Evolutionary conservation across 2,797 vertebrate genomes (phyloP), one percentile per base, ranked within the genome.

Genomic region (Staurois parvus): DNA sequence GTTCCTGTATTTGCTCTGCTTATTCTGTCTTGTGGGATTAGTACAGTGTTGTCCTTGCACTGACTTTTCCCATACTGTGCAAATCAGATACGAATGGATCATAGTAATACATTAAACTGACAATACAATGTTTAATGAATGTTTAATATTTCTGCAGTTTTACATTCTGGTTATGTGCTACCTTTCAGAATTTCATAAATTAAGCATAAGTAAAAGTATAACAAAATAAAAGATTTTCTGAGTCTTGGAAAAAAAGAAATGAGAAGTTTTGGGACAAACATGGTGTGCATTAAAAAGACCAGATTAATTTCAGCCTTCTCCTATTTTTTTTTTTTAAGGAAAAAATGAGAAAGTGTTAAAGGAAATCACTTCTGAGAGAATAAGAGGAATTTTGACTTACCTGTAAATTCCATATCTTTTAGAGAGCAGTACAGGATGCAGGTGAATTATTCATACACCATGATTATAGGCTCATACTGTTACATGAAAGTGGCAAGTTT

Each of bases 1-100:
- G 64, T 62, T 56, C 42, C 34, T 76, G 64, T 83, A 62, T 76
- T 81, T 84, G 81, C 40, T 84, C 48, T 76, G 64, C 66, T 77
- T 84, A 75, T 67, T 40, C 82, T 77, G 64, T 84, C 82, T 84
- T 77, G 74, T 84, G 82, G 82, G 82, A 84, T 84, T 84, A 84
- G 82, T 69, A 77, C 73, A 76, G 64, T 59, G 73, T 70, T 84
- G 82, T 84, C 82, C 82, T 84, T 84, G 82, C 66, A 84, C 70
- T 84, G 82, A 84, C 82, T 77, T 84, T 84, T 84, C 48, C 81
- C 26, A 76, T 68, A 76, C 45, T 56, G 81, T 59, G 64, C 82
- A 84, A 77, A 84, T 76, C 74, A 84, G 66, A 74, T 77, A 62
- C 56, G 42, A 76, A 84, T 84, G 74, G 74, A 84, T 84, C 82